Evolutionary conservation across 1,140 invertebrate genomes (phyloP), one percentile per base, ranked within the genome.

Genomic region (Drosophila elegans): DNA sequence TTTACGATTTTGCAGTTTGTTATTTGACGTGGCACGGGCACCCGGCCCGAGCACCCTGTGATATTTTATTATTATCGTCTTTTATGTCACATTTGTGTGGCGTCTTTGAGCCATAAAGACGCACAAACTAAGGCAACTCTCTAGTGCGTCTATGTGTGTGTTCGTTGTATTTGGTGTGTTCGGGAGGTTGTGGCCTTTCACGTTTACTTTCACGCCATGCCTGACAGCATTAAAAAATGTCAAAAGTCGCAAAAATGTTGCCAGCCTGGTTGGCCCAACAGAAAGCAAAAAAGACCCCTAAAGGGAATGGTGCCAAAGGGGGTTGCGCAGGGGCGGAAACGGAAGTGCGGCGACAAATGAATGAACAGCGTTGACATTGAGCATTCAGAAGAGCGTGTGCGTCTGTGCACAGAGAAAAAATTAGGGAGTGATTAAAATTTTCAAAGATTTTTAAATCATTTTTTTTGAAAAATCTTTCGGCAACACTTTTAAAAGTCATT

Each of bases 51-150:
- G 36, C 68, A 54, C 69, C 62, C 80, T 64, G 67, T 78, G 79
- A 89, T 89, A 89, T 89, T 89, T 89, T 89, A 89, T 89, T 89
- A 89, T 89, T 89, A 89, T 89, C 84, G 84, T 77, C 62, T 80
- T 89, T 89, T 84, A 89, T 89, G 84, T 89, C 84, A 89, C 84
- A 89, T 89, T 89, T 89, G 80, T 89, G 85, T 80, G 84, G 84
- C 84, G 84, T 89, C 84, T 89, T 74, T 84, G 76, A 73, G 80
- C 49, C 84, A 89, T 89, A 89, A 89, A 89, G 84, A 84, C 84
- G 83, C 83, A 89, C 80, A 89, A 89, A 89, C 84, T 89, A 89
- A 89, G 86, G 61, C 84, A 80, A 73, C 53, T 57, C 53, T 71
- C 68, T 71, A 53, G 21, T 60, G 53, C 13, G n/a, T 46, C 25